Evolutionary conservation across 2,797 vertebrate genomes (phyloP), one percentile per base, ranked within the genome.

Genomic region (Xerus rutilus): DNA sequence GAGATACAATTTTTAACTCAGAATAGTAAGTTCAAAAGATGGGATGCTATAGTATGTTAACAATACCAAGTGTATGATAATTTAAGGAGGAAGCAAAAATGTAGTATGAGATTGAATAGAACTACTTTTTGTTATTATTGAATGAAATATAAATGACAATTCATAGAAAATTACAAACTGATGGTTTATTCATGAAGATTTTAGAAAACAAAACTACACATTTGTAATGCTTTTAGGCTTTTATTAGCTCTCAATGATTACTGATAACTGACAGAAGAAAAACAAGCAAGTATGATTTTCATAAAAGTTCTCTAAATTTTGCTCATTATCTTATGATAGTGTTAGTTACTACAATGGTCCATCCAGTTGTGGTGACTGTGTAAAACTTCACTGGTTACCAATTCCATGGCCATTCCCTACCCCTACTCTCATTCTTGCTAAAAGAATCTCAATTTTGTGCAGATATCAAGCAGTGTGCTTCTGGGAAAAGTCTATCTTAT

Each of bases 1-100:
- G 43, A 64, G 5, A 87, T 45, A 17, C n/a, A 86, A 89, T 35
- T 77, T 92, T 96, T 95, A 97, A 82, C n/a, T 78, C n/a, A 85
- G 65, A 89, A 1, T n/a, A 45, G 79, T 74, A 83, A 14, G 0
- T 91, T 86, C 86, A 76, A 89, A 91, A 85, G 18, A 11, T 47
- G 15, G 45, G 30, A 35, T 82, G 15, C 23, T 52, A 43, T 57
- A 49, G 78, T 52, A 30, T 90, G 28, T 93, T 17, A 89, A 7
- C 32, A 86, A 28, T 9, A 17, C 72, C 72, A 89, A 12, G 21
- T 28, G 7, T 10, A 45, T 54, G 18, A 82, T 62, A 77, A 82
- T 30, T 93, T 92, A 93, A 69, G 54, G 91, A 69, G 64, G 62
- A 76, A 91, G 87, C 35, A 88, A 92, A 96, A 92, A 67, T n/a